phyloP scores from a whole-genome alignment of 2,888 invertebrate species.

The Heliconius cydno region DNA sequence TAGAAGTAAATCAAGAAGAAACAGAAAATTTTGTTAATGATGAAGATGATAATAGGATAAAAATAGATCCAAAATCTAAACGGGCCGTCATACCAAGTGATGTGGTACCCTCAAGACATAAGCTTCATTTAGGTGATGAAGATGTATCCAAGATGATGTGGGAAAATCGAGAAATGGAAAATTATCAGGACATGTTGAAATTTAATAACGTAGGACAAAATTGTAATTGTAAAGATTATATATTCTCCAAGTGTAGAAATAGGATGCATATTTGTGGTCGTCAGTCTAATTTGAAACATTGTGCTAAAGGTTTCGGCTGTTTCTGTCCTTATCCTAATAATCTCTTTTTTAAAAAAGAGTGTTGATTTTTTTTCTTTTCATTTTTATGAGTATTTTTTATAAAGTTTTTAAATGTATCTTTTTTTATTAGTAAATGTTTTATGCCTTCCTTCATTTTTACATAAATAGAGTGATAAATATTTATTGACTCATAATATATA shows the following conservation, averaged over 20 bases:
- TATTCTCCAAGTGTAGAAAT: conserved; percentile 27
- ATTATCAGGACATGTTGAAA: conserved; percentile 1
- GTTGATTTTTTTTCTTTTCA: conserved; percentile 9
- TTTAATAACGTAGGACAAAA: conserved; percentile 7
- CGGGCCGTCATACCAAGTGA: conserved; percentile 3
- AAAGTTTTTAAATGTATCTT: neutral
- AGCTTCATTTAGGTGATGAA: neutral
- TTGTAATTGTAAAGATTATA: conserved; percentile 34
- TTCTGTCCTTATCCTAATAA: conserved; percentile 45
- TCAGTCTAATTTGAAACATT: conserved; percentile 29
- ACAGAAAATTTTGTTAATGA: neutral
- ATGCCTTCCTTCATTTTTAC: too few relatives aligned
- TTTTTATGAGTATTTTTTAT: conserved; percentile 18
- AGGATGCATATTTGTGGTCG: conserved; percentile 17
- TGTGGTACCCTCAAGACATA: neutral
- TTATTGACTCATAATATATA: neutral
- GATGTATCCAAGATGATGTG: neutral
- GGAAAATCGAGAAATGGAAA: neutral
- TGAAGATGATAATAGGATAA: neutral
- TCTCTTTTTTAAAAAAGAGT: conserved; percentile 43
- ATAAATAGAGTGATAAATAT: neutral
- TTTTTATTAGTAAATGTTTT: neutral
- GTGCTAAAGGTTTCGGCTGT: conserved; percentile 41
- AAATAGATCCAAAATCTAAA: neutral
- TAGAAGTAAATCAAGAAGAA: neutral